phyloP scores from a whole-genome alignment of 2,888 invertebrate species.

The Philereme vetulata region DNA sequence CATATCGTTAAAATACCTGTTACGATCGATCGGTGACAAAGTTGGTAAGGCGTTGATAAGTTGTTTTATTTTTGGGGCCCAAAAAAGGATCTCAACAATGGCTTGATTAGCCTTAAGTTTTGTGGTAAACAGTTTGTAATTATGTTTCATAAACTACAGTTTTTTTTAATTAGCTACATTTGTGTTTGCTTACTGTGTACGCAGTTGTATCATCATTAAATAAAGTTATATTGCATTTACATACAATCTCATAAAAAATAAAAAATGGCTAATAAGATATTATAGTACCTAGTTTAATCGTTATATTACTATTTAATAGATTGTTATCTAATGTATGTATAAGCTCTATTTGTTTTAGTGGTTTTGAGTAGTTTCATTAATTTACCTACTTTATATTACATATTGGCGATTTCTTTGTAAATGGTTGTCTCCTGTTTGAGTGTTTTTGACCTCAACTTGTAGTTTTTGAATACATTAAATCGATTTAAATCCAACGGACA shows the following conservation, averaged over 20 bases:
- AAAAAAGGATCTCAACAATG: slow-evolving; percentile 9
- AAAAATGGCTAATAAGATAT: slow-evolving; percentile 15
- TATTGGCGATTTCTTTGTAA: slow-evolving; percentile 10
- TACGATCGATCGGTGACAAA: slow-evolving; percentile 23
- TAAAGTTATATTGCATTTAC: slow-evolving; percentile 2
- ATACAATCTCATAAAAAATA: background rate
- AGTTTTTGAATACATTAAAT: slow-evolving; percentile 27
- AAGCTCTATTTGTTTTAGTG: background rate
- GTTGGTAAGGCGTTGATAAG: slow-evolving; percentile 21
- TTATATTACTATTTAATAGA: slow-evolving; percentile 17
- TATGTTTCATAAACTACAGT: background rate
- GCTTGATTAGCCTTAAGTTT: slow-evolving; percentile 8
- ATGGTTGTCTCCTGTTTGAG: slow-evolving; percentile 4
- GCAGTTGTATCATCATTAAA: slow-evolving; percentile 7
- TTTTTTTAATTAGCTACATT: background rate
- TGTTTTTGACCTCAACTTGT: slow-evolving; percentile 18
- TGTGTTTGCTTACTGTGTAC: slow-evolving; percentile 24
- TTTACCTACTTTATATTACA: background rate
- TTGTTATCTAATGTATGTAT: slow-evolving; percentile 7
- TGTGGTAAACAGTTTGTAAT: background rate
- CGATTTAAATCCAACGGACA: slow-evolving; percentile 30
- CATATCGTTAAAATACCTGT: slow-evolving; percentile 25
- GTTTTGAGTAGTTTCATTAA: background rate
- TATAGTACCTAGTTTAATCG: slow-evolving; percentile 21
- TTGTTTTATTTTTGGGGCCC: slow-evolving; percentile 16